These are phyloP conservation scores for Varroa destructor DNA, from an alignment of 1,140 invertebrate genomes.

Conservation along the genomic window DNA sequence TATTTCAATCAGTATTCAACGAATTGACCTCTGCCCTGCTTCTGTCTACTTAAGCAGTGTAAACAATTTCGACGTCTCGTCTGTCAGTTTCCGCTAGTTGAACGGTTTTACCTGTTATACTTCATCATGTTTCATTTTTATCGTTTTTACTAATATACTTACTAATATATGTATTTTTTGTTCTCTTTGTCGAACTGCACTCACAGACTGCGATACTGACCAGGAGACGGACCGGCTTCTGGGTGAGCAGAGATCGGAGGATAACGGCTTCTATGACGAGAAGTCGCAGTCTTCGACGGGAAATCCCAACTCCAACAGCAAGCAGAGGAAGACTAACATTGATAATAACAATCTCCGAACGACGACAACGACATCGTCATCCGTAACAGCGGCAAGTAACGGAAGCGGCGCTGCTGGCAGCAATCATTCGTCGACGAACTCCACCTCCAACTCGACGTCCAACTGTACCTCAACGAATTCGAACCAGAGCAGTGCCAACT, in stretches of 20 bases:
- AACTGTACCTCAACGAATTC: neutral
- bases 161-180: too few species aligned
- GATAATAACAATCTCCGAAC: too few species aligned
- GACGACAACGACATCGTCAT: too few species aligned
- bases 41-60: too few species aligned
- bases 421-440: too few species aligned
- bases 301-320: conserved; percentile 16
- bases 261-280: conserved; percentile 76
- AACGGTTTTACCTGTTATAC: conserved; percentile 16
- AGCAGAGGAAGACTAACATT: conserved; percentile 25
- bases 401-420: too few species aligned
- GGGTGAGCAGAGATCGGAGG: conserved; percentile 72
- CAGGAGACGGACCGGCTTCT: conserved; percentile 70
- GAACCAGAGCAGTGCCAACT: conserved; percentile 26
- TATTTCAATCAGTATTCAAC: too few species aligned
- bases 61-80: too few species aligned
- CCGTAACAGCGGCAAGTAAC: too few species aligned
- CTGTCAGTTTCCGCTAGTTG: neutral
- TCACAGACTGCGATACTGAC: conserved; percentile 39
- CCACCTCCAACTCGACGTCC: too few species aligned
- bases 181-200: too few species aligned
- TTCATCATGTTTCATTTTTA: neutral
- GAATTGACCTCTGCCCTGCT: too few species aligned
- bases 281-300: conserved; percentile 42
- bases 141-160: conserved; percentile 16